Evolutionary conservation across 2,113 vertebrate genomes (phyloP).

Genomic region (Coptodon bakossiorum): DNA sequence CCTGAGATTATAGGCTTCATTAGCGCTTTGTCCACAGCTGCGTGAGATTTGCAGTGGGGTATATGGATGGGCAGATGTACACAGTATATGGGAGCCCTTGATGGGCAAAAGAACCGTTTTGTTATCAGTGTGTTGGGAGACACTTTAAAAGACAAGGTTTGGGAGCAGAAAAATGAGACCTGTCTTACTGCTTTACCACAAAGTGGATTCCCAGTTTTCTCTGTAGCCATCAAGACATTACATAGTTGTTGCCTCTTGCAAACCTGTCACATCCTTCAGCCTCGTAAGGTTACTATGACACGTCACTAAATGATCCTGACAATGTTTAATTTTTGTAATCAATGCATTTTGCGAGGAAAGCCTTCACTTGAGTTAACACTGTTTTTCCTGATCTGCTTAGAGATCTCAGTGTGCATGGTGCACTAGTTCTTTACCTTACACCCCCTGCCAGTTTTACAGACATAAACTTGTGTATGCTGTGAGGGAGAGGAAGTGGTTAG

Average conservation of each 20-base stretch:
- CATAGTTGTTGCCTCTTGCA: background rate
- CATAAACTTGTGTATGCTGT: background rate
- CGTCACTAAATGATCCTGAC: background rate
- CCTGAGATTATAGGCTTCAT: background rate
- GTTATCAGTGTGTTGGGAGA: background rate
- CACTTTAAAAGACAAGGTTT: background rate
- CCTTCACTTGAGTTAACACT: background rate
- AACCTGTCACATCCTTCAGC: background rate
- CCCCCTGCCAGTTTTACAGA: background rate
- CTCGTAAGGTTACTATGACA: background rate
- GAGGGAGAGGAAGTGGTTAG: background rate
- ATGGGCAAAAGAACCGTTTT: background rate
- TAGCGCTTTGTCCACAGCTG: background rate
- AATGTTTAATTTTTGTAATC: background rate
- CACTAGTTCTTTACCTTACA: background rate
- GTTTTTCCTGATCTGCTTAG: background rate
- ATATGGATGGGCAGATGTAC: slow-evolving; percentile 12
- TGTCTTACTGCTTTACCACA: background rate
- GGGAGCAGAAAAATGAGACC: background rate
- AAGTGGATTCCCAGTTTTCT: background rate
- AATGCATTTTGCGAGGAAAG: background rate
- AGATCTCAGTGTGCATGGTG: background rate
- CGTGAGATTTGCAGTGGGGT: background rate
- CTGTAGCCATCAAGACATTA: background rate
- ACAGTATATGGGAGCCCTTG: background rate